Evolutionary conservation across 2,888 invertebrate species (phyloP), one percentile per base, ranked within the genome.

Genomic region (Macaria liturata): DNA sequence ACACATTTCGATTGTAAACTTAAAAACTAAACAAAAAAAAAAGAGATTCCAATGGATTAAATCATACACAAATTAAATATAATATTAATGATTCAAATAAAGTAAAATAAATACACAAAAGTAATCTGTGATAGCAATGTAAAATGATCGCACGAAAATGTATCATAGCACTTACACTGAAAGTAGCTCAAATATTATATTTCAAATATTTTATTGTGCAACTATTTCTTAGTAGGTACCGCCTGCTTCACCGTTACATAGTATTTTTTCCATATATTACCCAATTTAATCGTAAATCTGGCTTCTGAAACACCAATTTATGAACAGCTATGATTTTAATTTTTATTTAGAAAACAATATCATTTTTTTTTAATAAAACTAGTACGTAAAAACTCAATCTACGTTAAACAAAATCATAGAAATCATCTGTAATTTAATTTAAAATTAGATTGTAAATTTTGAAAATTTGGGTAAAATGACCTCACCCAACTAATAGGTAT

Each of bases 141-240:
- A 59, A 64, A 68, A 64, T 67, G 45, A 66, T 61, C 51, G 59
- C 57, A 66, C 57, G 69, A 57, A 60, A 66, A 44, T 55, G 56
- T 42, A 69, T 72, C 72, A 72, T 76, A 80, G 77, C 76, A 75
- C 77, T 78, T 70, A 73, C 71, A 78, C 73, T 72, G 76, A 69
- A 59, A 68, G 54, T 62, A 66, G 67, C 63, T 64, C 63, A 72
- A 67, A 66, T 52, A 63, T 55, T 52, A 63, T 55, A 8, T 61
- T 46, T 42, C n/a, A 46, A 42, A 42, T 42, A 42, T 42, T n/a
- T 39, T 53, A 64, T 20, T 20, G 61, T 58, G 54, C 50, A 59
- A 63, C 30, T 51, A 54, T 62, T 62, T 52, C 57, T 59, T 64
- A 37, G 3, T 4, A 34, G 34, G 30, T 64, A 55, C 59, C 59